phyloP scores from a whole-genome alignment of 92 coral and sea anemone genomes.

The Blastomussa wellsi region DNA sequence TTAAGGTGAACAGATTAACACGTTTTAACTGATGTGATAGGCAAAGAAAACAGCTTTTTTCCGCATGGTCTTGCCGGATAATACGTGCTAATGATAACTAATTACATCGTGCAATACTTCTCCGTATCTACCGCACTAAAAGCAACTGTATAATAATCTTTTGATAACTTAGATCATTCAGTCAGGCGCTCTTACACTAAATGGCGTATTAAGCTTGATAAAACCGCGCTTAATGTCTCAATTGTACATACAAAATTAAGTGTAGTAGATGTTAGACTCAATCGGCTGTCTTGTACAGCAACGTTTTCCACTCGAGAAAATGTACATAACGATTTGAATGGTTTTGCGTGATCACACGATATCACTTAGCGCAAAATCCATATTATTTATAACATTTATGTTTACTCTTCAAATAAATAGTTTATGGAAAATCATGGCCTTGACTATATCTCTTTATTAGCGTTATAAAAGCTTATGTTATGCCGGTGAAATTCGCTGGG shows the following conservation, averaged over 20 bases:
- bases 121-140: slow-evolving; percentile 3
- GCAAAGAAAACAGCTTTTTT: slow-evolving; percentile 22
- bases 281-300: neutral
- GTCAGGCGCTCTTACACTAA: neutral
- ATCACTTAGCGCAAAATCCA: neutral
- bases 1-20: slow-evolving; percentile 48
- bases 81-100: slow-evolving; percentile 37
- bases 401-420: slow-evolving; percentile 34
- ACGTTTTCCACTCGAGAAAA: neutral
- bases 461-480: neutral
- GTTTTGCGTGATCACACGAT: slow-evolving; percentile 27
- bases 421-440: neutral
- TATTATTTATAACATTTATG: slow-evolving; percentile 35
- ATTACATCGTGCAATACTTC: slow-evolving; percentile 21
- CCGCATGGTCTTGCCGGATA: slow-evolving; percentile 42
- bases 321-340: slow-evolving; percentile 11
- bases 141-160: slow-evolving; percentile 9
- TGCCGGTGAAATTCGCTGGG: neutral
- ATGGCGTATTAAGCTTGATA: slow-evolving; percentile 7
- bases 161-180: slow-evolving; percentile 2
- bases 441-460: neutral
- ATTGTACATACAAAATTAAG: slow-evolving; percentile 20
- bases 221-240: neutral
- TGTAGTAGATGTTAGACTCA: slow-evolving; percentile 9
- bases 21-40: slow-evolving; percentile 20